These are phyloP conservation scores for Rotaria magnacalcarata DNA, from an alignment of 2,888 invertebrate genomes.

Conservation along the genomic window DNA sequence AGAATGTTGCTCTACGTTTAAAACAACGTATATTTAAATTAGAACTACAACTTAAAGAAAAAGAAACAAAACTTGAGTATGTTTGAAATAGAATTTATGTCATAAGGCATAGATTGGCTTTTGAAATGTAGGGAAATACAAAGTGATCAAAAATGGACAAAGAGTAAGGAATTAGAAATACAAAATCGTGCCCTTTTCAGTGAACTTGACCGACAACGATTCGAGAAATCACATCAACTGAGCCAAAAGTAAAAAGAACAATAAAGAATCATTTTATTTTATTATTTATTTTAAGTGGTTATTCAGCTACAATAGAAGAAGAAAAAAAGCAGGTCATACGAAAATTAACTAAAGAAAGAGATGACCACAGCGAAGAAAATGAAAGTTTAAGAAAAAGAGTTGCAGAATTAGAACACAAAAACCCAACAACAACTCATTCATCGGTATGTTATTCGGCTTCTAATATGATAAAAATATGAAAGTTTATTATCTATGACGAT, in stretches of 20 bases:
- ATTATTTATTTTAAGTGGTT: not conserved
- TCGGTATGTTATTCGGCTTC: not conserved
- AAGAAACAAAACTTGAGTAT: not conserved
- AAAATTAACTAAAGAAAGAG: conserved; percentile 5
- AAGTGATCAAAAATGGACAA: conserved; percentile 13
- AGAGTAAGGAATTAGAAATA: conserved; percentile 9
- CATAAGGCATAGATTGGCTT: not conserved
- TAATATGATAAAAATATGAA: too few species aligned
- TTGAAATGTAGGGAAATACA: not conserved
- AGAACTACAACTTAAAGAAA: not conserved
- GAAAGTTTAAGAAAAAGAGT: not conserved
- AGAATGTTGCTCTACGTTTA: conserved; percentile 24
- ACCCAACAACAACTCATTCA: not conserved
- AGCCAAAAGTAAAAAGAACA: not conserved
- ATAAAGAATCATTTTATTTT: not conserved
- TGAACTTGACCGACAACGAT: conserved; percentile 21
- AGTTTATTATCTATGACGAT: too few species aligned
- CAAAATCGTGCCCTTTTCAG: not conserved
- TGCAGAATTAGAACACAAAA: not conserved
- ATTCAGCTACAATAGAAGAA: not conserved
- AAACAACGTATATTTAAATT: conserved; percentile 23
- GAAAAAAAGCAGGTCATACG: conserved; percentile 28
- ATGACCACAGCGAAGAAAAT: not conserved
- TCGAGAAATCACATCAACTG: not conserved
- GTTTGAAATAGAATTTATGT: not conserved